A percentile compares a stretch with the other conserved stretches of the same genome.
Evolutionary conservation across 2,888 invertebrate genomes (phyloP).

Genomic region (Phyllotreta striolata): DNA sequence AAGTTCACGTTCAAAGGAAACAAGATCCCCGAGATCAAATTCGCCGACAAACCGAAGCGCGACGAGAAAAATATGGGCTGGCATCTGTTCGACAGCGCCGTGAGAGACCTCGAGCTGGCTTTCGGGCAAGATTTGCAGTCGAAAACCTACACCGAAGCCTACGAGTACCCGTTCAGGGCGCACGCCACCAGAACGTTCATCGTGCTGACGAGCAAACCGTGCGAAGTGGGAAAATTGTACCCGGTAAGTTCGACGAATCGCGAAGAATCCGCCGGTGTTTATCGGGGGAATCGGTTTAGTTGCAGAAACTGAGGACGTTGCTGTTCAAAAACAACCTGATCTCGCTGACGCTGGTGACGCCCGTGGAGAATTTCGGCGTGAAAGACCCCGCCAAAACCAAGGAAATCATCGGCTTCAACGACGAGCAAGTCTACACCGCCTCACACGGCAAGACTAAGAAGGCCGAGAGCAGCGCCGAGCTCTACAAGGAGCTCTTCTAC

Average conservation of each 20-base stretch:
- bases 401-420: conserved; percentile 70
- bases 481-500: conserved; percentile 66
- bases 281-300: conserved; percentile 43
- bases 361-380: conserved; percentile 65
- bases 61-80: conserved; percentile 48
- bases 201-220: conserved; percentile 69
- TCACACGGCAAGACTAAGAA: conserved; percentile 72
- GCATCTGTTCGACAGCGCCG: conserved; percentile 49
- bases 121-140: conserved; percentile 49
- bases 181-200: conserved; percentile 79
- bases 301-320: conserved; percentile 51
- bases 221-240: conserved; percentile 65
- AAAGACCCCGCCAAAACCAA: conserved; percentile 66
- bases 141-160: conserved; percentile 70
- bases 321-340: conserved; percentile 67
- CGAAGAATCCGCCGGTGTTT: neutral
- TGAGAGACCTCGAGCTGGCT: conserved; percentile 54
- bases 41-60: conserved; percentile 49
- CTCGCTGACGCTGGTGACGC: conserved; percentile 69
- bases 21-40: conserved; percentile 60
- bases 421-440: conserved; percentile 69
- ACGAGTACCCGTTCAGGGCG: conserved; percentile 77
- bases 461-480: conserved; percentile 65
- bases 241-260: conserved; percentile 62
- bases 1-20: conserved; percentile 62